Percentiles rank a stretch among this genome's conserved stretches.
phyloP scores from a whole-genome alignment of 2,113 vertebrate species.

The Epinephelus lanceolatus region DNA sequence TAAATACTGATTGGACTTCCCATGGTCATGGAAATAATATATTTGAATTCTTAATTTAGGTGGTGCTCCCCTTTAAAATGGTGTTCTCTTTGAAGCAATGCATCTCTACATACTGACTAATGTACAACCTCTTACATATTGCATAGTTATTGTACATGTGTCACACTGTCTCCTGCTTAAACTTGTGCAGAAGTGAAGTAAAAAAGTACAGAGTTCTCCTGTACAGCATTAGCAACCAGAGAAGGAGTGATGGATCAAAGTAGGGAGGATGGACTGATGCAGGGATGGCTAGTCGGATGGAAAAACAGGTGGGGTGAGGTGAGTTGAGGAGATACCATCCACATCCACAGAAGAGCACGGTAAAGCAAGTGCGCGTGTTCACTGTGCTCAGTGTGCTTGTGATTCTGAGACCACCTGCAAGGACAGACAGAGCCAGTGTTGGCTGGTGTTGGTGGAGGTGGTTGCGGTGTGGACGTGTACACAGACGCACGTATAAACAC shows the following conservation, averaged over 20 bases:
- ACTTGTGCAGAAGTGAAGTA: no score
- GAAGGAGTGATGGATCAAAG: not conserved
- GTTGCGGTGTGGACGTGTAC: not conserved
- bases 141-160: no score
- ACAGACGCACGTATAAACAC: slow-evolving; percentile 19
- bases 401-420: slow-evolving; percentile 44
- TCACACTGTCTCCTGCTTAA: no score
- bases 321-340: not conserved
- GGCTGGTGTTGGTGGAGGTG: slow-evolving; percentile 4
- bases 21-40: no score
- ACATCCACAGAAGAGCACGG: not conserved
- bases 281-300: not conserved
- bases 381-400: slow-evolving; percentile 4
- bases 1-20: no score
- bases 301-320: not conserved
- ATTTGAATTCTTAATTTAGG: no score
- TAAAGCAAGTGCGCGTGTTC: not conserved
- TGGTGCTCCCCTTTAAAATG: no score
- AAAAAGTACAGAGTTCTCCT: no score
- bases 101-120: no score
- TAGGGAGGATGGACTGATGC: not conserved
- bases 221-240: not conserved
- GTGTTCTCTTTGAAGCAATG: no score
- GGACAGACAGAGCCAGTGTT: slow-evolving; percentile 31
- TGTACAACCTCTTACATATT: no score